phyloP scores from a whole-genome alignment of 1,140 invertebrate genomes.

The Rhagoletis zephyria region DNA sequence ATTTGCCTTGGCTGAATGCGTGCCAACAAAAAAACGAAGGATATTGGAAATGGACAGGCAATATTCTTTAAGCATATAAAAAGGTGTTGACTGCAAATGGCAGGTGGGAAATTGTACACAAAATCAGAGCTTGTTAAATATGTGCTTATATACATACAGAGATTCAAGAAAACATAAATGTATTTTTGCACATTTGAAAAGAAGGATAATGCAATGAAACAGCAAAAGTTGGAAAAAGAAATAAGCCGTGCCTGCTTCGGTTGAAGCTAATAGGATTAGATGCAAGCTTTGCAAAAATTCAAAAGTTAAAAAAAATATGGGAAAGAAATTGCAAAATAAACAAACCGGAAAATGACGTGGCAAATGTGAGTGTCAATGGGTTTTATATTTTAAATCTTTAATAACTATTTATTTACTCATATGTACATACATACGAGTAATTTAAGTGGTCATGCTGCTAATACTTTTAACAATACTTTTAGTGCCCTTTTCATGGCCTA shows the following conservation, averaged over 20 bases:
- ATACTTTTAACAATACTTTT: no score
- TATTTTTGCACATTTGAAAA: not conserved
- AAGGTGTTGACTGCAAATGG: not conserved
- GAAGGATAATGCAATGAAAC: not conserved
- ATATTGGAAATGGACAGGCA: not conserved
- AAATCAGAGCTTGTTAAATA: not conserved
- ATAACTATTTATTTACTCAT: no score
- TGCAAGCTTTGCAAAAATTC: not conserved
- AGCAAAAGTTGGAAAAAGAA: not conserved
- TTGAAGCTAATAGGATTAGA: not conserved
- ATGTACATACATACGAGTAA: no score
- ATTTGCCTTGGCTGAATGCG: no score
- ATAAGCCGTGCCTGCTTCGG: not conserved
- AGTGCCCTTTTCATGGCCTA: no score
- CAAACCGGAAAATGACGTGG: not conserved
- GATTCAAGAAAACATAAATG: no score
- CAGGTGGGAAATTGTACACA: not conserved
- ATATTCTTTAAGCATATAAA: not conserved
- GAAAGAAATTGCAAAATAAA: not conserved
- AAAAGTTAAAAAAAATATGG: not conserved
- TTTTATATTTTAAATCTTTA: no score
- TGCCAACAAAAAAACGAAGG: not conserved
- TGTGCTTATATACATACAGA: not conserved
- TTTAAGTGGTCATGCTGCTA: no score
- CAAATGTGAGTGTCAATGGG: not conserved